Base-by-base conservation (phyloP, 2,113 vertebrate species). In the Microtus richardsoni region DNA sequence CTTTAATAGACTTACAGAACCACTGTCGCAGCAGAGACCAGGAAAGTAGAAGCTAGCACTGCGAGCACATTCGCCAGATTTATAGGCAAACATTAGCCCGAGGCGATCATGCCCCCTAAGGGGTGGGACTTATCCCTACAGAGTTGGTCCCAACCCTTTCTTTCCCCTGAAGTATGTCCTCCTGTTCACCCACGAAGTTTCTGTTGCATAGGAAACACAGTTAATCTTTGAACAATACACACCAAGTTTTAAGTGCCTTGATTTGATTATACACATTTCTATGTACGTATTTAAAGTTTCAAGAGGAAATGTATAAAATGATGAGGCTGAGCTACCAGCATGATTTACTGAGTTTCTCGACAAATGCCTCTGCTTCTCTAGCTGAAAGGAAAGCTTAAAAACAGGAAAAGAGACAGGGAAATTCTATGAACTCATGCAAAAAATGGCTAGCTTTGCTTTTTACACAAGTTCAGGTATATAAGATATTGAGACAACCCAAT, bases 141-240 rank as follows among this genome's bases (percentile, higher is more conserved):
- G 28, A 95, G 96, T 92, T 82, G 21, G 10, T 88, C 58, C 87
- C 77, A 80, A 16, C 4, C 33, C 70, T 70, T 3, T 94, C 26
- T 73, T 3, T 26, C 14, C 14, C 52, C 85, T 87, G 66, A 78
- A 62, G 52, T 16, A 4, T 58, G 62, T 96, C 80, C 96, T 97
- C 94, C 96, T 97, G 52, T 16, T 21, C 97, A 84, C 77, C 66
- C 95, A 82, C 95, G 97, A 95, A 98, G 80, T 95, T 95, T 52
- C 93, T 97, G 92, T 90, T 94, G 74, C 39, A 62, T 91, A 94
- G 74, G 94, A 97, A 93, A 95, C 58, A 89, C 97, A 92, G 64
- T 95, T 98, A 85, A 97, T 97, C 86, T 97, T 97, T 98, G 95
- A 98, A 97, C 94, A 98, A 98, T 41, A 92, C 4, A 68, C 60